These are phyloP conservation scores for Eira barbara DNA, from an alignment of 2,113 vertebrate genomes.

Conservation along the genomic window DNA sequence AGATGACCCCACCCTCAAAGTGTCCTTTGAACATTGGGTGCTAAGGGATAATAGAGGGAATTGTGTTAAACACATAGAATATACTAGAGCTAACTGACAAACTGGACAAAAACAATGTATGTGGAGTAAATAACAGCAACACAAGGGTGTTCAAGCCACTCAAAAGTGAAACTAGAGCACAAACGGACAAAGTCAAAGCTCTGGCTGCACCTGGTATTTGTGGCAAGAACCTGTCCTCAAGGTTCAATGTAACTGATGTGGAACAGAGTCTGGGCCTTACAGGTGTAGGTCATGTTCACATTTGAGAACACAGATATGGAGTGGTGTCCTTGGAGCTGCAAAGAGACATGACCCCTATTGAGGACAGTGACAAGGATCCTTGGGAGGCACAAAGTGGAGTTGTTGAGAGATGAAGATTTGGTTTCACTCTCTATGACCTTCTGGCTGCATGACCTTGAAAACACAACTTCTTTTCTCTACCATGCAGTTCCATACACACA, in stretches of 20 bases:
- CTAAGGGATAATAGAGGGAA: background rate
- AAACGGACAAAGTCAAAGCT: background rate
- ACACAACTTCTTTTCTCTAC: background rate
- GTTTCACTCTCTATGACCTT: background rate
- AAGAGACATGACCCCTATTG: background rate
- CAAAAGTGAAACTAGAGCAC: background rate
- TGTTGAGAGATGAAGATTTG: background rate
- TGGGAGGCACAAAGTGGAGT: background rate
- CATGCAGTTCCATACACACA: background rate
- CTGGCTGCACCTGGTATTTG: background rate
- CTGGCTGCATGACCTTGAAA: background rate
- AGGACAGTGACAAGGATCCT: background rate
- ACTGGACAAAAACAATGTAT: background rate
- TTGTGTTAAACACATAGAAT: background rate
- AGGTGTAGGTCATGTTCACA: background rate
- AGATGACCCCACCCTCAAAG: background rate
- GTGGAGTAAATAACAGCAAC: background rate
- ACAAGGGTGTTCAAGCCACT: background rate
- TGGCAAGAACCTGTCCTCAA: background rate
- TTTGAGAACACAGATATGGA: background rate
- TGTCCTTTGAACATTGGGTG: background rate
- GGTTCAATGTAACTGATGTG: fast-evolving
- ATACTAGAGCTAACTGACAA: background rate
- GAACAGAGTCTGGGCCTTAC: background rate
- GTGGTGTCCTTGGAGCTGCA: background rate